Percentiles rank a stretch among this genome's conserved stretches.
phyloP scores from a whole-genome alignment of 2,888 invertebrate species.

The Synergus gifuensis region DNA sequence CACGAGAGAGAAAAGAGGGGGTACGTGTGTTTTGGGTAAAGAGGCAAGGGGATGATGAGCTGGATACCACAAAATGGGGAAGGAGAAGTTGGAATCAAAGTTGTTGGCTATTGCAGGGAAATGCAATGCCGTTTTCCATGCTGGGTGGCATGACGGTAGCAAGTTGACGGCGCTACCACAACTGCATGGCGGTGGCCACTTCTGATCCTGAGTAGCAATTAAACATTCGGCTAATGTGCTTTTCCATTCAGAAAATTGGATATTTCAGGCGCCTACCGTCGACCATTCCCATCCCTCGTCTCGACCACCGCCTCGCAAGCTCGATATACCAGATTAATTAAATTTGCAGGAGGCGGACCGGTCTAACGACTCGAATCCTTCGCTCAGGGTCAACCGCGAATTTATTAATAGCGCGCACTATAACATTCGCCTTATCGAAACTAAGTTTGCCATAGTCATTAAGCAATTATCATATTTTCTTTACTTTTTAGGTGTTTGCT shows the following conservation, averaged over 20 bases:
- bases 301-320: slow-evolving; percentile 55
- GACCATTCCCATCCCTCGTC: slow-evolving; percentile 50
- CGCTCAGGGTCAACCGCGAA: slow-evolving; percentile 58
- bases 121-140: slow-evolving; percentile 59
- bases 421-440: background rate
- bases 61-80: slow-evolving; percentile 46
- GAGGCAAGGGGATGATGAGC: slow-evolving; percentile 12
- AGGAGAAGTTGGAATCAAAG: slow-evolving; percentile 53
- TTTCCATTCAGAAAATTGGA: slow-evolving; percentile 76
- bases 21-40: background rate
- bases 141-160: slow-evolving; percentile 37
- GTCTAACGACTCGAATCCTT: slow-evolving; percentile 56
- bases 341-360: slow-evolving; percentile 61
- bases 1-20: slow-evolving; percentile 48
- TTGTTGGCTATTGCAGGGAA: slow-evolving; percentile 60
- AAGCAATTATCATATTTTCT: background rate
- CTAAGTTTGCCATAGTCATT: background rate
- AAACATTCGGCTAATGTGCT: slow-evolving; percentile 74
- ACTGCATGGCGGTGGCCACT: slow-evolving; percentile 59
- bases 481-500: background rate
- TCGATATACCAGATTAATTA: slow-evolving; percentile 71
- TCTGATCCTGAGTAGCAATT: slow-evolving; percentile 72
- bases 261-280: slow-evolving; percentile 64
- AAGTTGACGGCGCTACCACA: slow-evolving; percentile 50
- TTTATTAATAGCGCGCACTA: slow-evolving; percentile 66